A percentile compares a stretch with the other conserved stretches of the same genome.
Conservation (phyloP, 2,888 invertebrate genomes). For the Pammene aurita region DNA sequence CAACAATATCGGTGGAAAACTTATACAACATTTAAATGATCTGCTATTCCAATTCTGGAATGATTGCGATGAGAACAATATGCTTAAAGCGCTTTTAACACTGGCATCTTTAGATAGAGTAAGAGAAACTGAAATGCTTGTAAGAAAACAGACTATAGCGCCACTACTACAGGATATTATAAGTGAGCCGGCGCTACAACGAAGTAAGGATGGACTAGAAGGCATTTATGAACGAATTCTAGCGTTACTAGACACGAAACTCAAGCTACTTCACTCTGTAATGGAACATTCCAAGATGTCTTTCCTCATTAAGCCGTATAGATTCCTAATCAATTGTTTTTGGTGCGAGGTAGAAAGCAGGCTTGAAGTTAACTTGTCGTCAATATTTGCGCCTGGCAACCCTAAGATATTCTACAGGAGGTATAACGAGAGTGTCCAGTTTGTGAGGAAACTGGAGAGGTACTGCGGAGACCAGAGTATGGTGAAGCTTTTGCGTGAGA, state of each 20-base stretch:
- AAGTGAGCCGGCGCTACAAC: slow-evolving; percentile 85
- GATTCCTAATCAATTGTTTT: slow-evolving; percentile 89
- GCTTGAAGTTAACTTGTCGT: slow-evolving; percentile 90
- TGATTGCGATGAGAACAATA: slow-evolving; percentile 79
- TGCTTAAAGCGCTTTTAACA: slow-evolving; percentile 83
- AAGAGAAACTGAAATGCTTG: slow-evolving; percentile 87
- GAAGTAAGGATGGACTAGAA: slow-evolving; percentile 85
- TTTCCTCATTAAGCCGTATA: slow-evolving; percentile 72
- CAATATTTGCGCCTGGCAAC: slow-evolving; percentile 96
- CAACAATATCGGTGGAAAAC: slow-evolving; percentile 63
- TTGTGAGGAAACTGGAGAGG: slow-evolving; percentile 87
- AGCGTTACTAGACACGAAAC: slow-evolving; percentile 87
- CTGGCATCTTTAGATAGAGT: slow-evolving; percentile 87
- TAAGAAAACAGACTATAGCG: slow-evolving; percentile 86
- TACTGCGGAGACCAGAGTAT: slow-evolving; percentile 84
- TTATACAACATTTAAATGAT: slow-evolving; percentile 69
- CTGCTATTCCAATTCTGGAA: slow-evolving; percentile 83
- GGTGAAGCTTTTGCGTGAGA: slow-evolving; percentile 84
- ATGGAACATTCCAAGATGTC: slow-evolving; percentile 79
- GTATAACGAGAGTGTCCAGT: slow-evolving; percentile 90
- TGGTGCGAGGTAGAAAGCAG: slow-evolving; percentile 94
- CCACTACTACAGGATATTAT: slow-evolving; percentile 88
- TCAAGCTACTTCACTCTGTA: slow-evolving; percentile 82
- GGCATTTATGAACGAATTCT: slow-evolving; percentile 89
- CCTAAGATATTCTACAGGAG: slow-evolving; percentile 93